Evolutionary conservation across 2,113 vertebrate genomes (phyloP).

Genomic region (Laterallus jamaicensis): DNA sequence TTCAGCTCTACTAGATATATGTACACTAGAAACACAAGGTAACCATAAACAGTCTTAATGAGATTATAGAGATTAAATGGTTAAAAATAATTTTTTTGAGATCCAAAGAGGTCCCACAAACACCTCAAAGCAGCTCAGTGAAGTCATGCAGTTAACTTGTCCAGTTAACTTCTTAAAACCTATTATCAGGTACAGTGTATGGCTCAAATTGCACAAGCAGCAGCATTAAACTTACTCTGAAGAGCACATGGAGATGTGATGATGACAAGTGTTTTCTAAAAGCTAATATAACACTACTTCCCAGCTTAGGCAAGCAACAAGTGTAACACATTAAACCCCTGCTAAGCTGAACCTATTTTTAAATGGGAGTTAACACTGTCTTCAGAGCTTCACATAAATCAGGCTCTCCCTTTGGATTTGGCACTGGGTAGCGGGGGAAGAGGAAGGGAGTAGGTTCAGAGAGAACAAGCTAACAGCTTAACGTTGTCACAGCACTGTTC

Average conservation of each 20-base stretch:
- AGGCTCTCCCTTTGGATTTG: neutral
- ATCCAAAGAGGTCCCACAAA: neutral
- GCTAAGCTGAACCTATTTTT: conserved; percentile 24
- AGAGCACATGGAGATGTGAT: neutral
- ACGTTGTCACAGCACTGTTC: neutral
- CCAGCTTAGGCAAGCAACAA: neutral
- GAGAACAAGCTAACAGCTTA: neutral
- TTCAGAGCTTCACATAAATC: neutral
- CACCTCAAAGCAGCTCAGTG: neutral
- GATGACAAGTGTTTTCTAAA: neutral
- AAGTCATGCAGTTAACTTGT: neutral
- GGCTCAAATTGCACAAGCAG: neutral
- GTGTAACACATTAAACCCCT: neutral
- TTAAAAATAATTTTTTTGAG: neutral
- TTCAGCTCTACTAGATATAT: neutral
- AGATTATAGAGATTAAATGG: conserved; percentile 27
- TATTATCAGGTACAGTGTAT: neutral
- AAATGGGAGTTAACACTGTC: neutral
- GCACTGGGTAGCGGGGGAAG: neutral
- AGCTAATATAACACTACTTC: neutral
- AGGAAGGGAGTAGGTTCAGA: neutral
- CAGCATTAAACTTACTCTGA: neutral
- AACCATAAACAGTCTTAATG: neutral
- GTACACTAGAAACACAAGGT: conserved; percentile 1
- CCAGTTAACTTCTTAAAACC: neutral